These are phyloP conservation scores for Leptinotarsa tumamoca DNA, from an alignment of 2,888 invertebrate species.

Conservation along the genomic window DNA sequence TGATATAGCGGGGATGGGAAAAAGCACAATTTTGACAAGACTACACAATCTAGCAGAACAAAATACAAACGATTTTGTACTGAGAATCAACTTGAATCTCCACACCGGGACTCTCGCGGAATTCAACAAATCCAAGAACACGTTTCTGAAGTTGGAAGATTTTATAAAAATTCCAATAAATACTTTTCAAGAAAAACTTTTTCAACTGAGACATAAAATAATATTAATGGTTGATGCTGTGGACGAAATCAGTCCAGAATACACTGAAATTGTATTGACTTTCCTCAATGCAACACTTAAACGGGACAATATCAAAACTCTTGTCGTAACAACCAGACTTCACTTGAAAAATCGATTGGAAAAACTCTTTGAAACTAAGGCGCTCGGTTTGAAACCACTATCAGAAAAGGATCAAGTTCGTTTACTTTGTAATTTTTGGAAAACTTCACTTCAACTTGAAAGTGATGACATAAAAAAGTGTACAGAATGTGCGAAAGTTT, in stretches of 20 bases:
- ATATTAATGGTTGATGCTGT: constrained; percentile 30
- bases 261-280: constrained; percentile 25
- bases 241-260: constrained; percentile 32
- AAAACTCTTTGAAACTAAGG: neutral
- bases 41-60: constrained; percentile 6
- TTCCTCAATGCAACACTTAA: neutral
- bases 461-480: constrained; percentile 10
- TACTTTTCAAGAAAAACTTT: constrained; percentile 21
- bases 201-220: constrained; percentile 17
- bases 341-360: constrained; percentile 22
- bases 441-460: constrained; percentile 7
- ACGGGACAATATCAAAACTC: constrained; percentile 23
- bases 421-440: constrained; percentile 24
- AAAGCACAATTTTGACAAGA: constrained; percentile 20
- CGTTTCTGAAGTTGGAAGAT: constrained; percentile 15
- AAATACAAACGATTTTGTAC: constrained; percentile 9
- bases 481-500: constrained; percentile 1
- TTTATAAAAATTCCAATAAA: constrained; percentile 1
- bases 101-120: constrained; percentile 17
- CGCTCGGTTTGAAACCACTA: constrained; percentile 19
- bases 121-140: neutral
- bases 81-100: constrained; percentile 26
- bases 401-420: constrained; percentile 4
- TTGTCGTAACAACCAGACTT: constrained; percentile 29
- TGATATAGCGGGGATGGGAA: constrained; percentile 31